Percentiles rank a stretch among this genome's conserved stretches.
These are phyloP conservation scores for Dryadula phaetusa DNA, from an alignment of 2,888 invertebrate species.

Conservation along the genomic window DNA sequence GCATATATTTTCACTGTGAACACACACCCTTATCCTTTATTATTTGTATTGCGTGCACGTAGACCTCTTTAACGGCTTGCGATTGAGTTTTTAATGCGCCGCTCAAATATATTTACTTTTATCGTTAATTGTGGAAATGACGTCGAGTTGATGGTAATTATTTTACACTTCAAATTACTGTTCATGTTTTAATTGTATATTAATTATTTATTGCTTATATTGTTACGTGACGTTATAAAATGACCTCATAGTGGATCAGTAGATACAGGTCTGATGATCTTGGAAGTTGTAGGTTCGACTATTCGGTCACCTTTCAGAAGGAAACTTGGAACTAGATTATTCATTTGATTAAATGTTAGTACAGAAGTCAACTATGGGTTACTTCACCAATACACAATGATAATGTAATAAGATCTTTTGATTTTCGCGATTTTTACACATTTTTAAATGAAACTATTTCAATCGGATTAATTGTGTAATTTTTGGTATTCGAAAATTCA, in stretches of 20 bases:
- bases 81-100: slow-evolving; percentile 63
- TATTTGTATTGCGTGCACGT: slow-evolving; percentile 46
- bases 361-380: too few relatives aligned
- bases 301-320: too few relatives aligned
- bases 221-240: background rate
- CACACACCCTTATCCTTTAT: slow-evolving; percentile 23
- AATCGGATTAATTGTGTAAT: too few relatives aligned
- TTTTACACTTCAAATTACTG: slow-evolving; percentile 29
- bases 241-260: background rate
- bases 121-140: slow-evolving; percentile 43
- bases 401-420: too few relatives aligned
- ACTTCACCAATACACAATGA: too few relatives aligned
- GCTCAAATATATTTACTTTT: slow-evolving; percentile 49
- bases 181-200: slow-evolving; percentile 12
- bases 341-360: too few relatives aligned
- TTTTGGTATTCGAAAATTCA: too few relatives aligned
- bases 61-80: slow-evolving; percentile 58
- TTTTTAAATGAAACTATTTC: too few relatives aligned
- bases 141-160: slow-evolving; percentile 31
- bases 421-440: too few relatives aligned
- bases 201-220: slow-evolving; percentile 12
- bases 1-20: slow-evolving; percentile 5
- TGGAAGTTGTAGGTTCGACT: too few relatives aligned
- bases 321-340: too few relatives aligned
- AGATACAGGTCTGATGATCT: too few relatives aligned